Evolutionary conservation across 2,113 vertebrate genomes (phyloP), one percentile per base, ranked within the genome.

Genomic region (Cyprichromis sp.): DNA sequence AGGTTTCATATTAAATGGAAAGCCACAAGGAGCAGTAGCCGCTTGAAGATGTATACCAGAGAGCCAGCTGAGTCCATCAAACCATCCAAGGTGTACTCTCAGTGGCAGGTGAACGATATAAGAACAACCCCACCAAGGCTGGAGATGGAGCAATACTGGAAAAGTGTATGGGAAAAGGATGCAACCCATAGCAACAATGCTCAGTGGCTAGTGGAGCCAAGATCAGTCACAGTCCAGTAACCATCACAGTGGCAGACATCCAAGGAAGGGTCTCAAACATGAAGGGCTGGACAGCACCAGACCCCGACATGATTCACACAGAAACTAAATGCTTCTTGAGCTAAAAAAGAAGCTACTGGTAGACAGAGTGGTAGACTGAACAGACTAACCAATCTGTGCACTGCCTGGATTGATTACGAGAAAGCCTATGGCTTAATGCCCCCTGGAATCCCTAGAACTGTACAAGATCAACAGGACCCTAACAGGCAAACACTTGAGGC

Each of bases 1-100:
- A 90, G 88, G 91, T 92, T 88, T 89, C 87, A 95, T 86, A 88
- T 88, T 93, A 91, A 91, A 88, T 38, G 55, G 55, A 24, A 87
- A 88, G 17, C 9, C 29, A 34, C 29, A 63, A 63, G 59, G 59
- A 63, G 59, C 59, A 63, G 5, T 63, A 63, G 59, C 61, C 3
- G 3, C 61, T 66, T 66, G 31, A 36, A 2, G 61, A 36, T 10
- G 1, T 66, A 36, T 36, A n/a, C 31, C 31, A 66, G 31, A 36
- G 17, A 66, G 10, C 2, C 61, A 66, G 17, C 61, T 0, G 31
- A 12, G 17, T n/a, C 61, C 61, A 66, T n/a, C 31, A 36, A 36
- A 36, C 61, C 61, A 66, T n/a, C 34, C 10, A 13, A n/a, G 31
- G 61, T n/a, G 31, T 66, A 38, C 61, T 66, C 61, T 66, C 10